These are phyloP conservation scores for Struthidea cinerea DNA, from an alignment of 2,113 vertebrate genomes.

Conservation along the genomic window DNA sequence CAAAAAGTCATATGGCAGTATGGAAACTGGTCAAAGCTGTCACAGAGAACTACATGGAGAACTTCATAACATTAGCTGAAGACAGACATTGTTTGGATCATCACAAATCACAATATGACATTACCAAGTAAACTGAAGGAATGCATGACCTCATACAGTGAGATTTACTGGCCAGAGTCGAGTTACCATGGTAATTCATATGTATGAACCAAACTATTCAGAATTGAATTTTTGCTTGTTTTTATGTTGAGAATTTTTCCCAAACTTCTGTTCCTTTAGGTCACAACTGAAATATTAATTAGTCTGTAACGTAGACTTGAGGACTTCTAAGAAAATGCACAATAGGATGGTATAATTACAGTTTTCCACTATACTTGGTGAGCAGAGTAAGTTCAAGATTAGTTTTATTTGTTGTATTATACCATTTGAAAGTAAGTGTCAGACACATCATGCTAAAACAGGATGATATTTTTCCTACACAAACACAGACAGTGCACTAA, in stretches of 20 bases:
- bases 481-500: conserved; percentile 47
- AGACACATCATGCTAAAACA: conserved; percentile 53
- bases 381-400: conserved; percentile 36
- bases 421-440: conserved; percentile 66
- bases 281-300: conserved; percentile 35
- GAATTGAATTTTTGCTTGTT: background rate
- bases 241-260: background rate
- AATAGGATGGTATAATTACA: conserved; percentile 49
- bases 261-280: background rate
- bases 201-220: background rate
- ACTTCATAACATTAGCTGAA: background rate
- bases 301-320: background rate
- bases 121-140: background rate
- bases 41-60: background rate
- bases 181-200: background rate
- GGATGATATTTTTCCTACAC: conserved; percentile 42
- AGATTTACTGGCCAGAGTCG: background rate
- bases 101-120: background rate
- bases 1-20: background rate
- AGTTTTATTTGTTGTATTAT: conserved; percentile 53
- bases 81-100: background rate
- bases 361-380: conserved; percentile 15
- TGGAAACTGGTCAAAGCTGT: background rate
- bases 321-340: background rate
- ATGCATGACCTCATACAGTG: background rate